These are phyloP conservation scores for Hippocampus guttulatus DNA, from an alignment of 2,113 vertebrate species.

Conservation along the genomic window DNA sequence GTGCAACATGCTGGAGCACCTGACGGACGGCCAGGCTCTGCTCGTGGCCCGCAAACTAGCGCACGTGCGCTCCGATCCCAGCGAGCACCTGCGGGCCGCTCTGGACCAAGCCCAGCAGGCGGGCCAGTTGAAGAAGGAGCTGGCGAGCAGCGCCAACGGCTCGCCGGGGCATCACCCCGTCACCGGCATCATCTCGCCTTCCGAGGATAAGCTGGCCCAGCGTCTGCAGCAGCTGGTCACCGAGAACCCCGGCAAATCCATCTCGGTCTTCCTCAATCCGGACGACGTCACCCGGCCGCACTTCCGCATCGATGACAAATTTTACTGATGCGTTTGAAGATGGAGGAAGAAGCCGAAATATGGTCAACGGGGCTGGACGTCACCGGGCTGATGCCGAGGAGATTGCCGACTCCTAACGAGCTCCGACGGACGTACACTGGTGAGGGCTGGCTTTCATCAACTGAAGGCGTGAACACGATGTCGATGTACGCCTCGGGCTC, in stretches of 20 bases:
- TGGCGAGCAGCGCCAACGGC: conserved; percentile 59
- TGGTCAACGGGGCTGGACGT: conserved; percentile 31
- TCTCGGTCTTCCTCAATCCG: conserved; percentile 79
- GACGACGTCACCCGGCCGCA: conserved; percentile 77
- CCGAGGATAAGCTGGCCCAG: conserved; percentile 74
- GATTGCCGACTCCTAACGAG: conserved; percentile 41
- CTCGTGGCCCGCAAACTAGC: conserved; percentile 74
- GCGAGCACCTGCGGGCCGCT: conserved; percentile 74
- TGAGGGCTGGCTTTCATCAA: conserved; percentile 24
- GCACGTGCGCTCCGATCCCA: conserved; percentile 77
- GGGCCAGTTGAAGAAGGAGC: conserved; percentile 73
- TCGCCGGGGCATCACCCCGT: conserved; percentile 60
- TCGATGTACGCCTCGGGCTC: conserved; percentile 14
- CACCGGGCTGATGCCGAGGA: conserved; percentile 48
- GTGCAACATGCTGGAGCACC: conserved; percentile 77
- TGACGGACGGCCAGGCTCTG: conserved; percentile 65
- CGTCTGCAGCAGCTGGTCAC: conserved; percentile 79
- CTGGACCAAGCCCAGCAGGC: conserved; percentile 80
- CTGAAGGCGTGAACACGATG: conserved; percentile 15
- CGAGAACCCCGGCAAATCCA: conserved; percentile 78
- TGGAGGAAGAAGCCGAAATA: conserved; percentile 34
- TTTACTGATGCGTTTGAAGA: conserved; percentile 63
- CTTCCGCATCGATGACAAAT: conserved; percentile 80
- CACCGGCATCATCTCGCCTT: conserved; percentile 63
- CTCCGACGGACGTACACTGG: conserved; percentile 17